These are phyloP conservation scores for Lepas anatifera DNA, from an alignment of 2,888 invertebrate species.

Conservation along the genomic window DNA sequence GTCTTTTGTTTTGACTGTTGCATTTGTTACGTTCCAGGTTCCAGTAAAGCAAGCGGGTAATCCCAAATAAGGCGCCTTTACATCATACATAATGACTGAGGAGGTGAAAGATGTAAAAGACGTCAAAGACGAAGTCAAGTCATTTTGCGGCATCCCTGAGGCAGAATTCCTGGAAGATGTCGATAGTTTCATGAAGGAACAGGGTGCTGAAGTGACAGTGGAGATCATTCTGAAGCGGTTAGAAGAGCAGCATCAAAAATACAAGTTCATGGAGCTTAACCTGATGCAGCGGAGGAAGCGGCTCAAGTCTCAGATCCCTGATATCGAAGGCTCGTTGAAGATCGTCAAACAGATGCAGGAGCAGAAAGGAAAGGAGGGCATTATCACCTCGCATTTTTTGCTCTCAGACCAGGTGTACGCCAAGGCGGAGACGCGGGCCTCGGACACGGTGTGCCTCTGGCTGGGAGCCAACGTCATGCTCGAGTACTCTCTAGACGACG, in stretches of 20 bases:
- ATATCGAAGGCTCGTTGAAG: conserved; percentile 75
- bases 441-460: conserved; percentile 67
- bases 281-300: conserved; percentile 69
- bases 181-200: conserved; percentile 86
- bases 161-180: conserved; percentile 60
- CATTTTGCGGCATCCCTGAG: conserved; percentile 24
- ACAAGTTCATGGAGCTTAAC: conserved; percentile 94
- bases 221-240: conserved; percentile 68
- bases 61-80: too few relatives aligned
- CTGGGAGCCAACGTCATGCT: conserved; percentile 85
- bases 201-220: conserved; percentile 51
- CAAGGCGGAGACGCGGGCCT: conserved; percentile 74
- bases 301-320: conserved; percentile 84
- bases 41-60: not conserved
- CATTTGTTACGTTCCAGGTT: not conserved
- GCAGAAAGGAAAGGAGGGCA: conserved; percentile 52
- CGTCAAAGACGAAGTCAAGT: too few relatives aligned
- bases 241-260: conserved; percentile 90
- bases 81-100: too few relatives aligned
- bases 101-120: not conserved
- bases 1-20: not conserved
- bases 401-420: conserved; percentile 84
- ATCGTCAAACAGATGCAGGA: conserved; percentile 79
- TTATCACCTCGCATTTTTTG: conserved; percentile 76
- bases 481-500: conserved; percentile 74